Base-by-base conservation (phyloP, 92 coral and sea anemone species). In the Phenganax marumi region DNA sequence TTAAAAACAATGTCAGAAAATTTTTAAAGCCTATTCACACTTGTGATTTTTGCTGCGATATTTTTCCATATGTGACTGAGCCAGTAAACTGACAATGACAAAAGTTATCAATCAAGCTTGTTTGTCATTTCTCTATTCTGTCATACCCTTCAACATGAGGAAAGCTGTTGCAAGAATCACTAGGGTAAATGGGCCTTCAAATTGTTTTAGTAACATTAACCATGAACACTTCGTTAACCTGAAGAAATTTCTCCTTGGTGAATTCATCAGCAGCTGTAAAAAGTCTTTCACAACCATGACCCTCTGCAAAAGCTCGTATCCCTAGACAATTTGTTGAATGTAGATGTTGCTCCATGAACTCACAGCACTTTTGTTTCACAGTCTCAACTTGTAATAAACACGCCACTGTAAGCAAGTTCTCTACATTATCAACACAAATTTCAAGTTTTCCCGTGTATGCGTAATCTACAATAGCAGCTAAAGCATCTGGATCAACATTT, bases 241-340 rank as follows among this genome's bases (percentile, higher is more conserved):
- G 97, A 22, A 91, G 85, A 88, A 96, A 96, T 75, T 93, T 87
- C 60, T 96, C 97, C 70, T 96, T 96, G 10, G 99, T 96, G 84
- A 83, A 96, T 17, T 88, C 84, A 68, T 96, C 99, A 46, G 97
- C 93, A 10, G 83, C 68, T 68, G 90, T 88, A 80, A 89, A 92
- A 13, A 96, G 95, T 24, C 88, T 91, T 48, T 60, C 77, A 47
- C 99, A 96, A n/a, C 97, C 96, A 52, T 92, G 99, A 12, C 96
- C 97, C 39, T 96, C 97, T 10, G 99, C 97, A 76, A 96, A 95
- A 8, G 97, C 91, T 19, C 99, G 97, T 70, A 96, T 96, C 0
- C 99, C 99, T 3, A 96, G 80, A 77, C 99, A 96, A 75, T 96
- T 96, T 0, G 96, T 87, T 3, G 97, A 93, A 54, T 96, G 99